phyloP scores from a whole-genome alignment of 2,888 invertebrate genomes.

The Tinea semifulvella region DNA sequence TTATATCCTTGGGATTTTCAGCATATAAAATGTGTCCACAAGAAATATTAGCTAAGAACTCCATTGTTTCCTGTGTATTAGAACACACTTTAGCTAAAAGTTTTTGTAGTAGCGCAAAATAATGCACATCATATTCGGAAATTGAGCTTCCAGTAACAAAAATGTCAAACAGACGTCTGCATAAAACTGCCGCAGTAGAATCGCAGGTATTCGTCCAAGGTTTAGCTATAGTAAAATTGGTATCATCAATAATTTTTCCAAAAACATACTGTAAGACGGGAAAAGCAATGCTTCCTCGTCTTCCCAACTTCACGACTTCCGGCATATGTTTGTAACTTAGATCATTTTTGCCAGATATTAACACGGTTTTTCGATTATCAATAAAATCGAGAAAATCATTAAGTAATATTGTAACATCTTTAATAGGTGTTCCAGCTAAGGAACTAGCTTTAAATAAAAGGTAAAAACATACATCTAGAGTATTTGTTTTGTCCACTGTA shows the following conservation, averaged over 20 bases:
- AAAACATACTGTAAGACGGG: constrained; percentile 66
- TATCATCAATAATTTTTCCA: constrained; percentile 51
- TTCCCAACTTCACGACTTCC: constrained; percentile 40
- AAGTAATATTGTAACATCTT: constrained; percentile 44
- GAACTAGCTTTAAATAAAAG: constrained; percentile 53
- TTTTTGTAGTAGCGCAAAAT: constrained; percentile 44
- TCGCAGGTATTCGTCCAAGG: constrained; percentile 47
- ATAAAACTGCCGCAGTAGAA: not conserved
- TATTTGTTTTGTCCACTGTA: constrained; percentile 20
- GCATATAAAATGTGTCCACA: constrained; percentile 54
- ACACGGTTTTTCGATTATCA: constrained; percentile 38
- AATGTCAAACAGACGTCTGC: constrained; percentile 42
- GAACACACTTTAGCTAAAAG: constrained; percentile 54
- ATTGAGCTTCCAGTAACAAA: constrained; percentile 56
- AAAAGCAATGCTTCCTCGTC: constrained; percentile 58
- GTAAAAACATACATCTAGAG: constrained; percentile 39
- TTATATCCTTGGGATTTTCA: constrained; percentile 44
- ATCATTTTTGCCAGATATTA: constrained; percentile 34
- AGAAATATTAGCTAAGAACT: constrained; percentile 67
- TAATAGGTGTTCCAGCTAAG: constrained; percentile 37
- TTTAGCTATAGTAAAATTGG: constrained; percentile 40
- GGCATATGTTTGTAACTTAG: constrained; percentile 32
- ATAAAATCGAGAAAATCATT: constrained; percentile 51
- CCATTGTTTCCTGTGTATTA: constrained; percentile 50
- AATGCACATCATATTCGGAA: constrained; percentile 39